Conservation (phyloP, 2,888 invertebrate species). For the Cryptus armator region DNA sequence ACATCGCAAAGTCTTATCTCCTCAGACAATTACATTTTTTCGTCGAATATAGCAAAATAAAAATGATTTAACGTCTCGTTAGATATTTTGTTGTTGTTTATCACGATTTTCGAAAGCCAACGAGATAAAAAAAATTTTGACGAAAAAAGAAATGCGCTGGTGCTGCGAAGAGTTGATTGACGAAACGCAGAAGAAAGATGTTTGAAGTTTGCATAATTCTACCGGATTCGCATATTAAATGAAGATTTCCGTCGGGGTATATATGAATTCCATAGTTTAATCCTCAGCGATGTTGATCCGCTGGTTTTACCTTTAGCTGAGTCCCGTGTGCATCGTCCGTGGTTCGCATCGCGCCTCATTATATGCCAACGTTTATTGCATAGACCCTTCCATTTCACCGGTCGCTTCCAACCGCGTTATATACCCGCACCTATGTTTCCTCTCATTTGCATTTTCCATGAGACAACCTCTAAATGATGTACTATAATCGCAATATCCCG, state of each 20-base stretch:
- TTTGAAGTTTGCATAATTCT: neutral
- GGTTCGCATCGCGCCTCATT: slow-evolving; percentile 41
- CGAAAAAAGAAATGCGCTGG: neutral
- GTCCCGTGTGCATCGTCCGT: slow-evolving; percentile 40
- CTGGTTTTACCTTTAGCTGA: slow-evolving; percentile 26
- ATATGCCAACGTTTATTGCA: slow-evolving; percentile 42
- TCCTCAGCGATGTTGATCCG: slow-evolving; percentile 30
- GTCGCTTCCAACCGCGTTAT: slow-evolving; percentile 23
- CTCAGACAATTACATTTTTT: no score
- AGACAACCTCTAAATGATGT: slow-evolving; percentile 28
- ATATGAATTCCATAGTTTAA: slow-evolving; percentile 27
- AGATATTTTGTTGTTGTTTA: no score
- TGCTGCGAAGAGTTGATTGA: neutral
- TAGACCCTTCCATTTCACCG: neutral
- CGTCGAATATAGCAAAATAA: no score
- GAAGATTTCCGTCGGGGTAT: slow-evolving; percentile 25
- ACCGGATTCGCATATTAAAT: slow-evolving; percentile 26
- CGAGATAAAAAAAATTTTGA: neutral
- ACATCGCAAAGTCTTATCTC: no score
- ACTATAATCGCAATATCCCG: slow-evolving; percentile 34
- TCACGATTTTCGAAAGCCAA: no score
- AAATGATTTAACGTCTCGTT: no score
- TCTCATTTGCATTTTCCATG: slow-evolving; percentile 48
- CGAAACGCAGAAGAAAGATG: neutral
- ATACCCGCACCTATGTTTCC: neutral